These are phyloP conservation scores for Anguilla pacifica DNA, from an alignment of 2,797 vertebrate genomes.

Conservation along the genomic window DNA sequence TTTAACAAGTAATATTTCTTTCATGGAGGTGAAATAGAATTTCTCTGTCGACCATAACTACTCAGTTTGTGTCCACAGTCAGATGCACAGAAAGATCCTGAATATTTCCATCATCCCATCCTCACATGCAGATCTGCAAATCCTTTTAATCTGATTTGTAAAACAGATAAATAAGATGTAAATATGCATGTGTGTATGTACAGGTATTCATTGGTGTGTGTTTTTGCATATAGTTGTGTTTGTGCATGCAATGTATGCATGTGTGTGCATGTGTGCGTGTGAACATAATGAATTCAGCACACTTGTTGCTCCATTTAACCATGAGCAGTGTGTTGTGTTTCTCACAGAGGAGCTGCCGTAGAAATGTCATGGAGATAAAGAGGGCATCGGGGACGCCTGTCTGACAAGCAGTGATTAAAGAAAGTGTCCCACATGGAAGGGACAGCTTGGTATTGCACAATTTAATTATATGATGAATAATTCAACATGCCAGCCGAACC, in stretches of 20 bases:
- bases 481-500: not conserved
- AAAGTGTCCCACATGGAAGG: constrained; percentile 5
- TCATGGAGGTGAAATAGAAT: too few relatives aligned
- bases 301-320: not conserved
- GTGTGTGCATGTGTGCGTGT: not conserved
- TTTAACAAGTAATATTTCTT: too few relatives aligned
- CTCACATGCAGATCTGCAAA: too few relatives aligned
- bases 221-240: not conserved
- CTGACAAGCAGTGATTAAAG: constrained; percentile 17
- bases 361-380: not conserved
- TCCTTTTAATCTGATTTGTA: too few relatives aligned
- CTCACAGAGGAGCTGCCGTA: not conserved
- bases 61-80: too few relatives aligned
- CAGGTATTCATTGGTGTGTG: not conserved
- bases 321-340: not conserved
- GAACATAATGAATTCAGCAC: not conserved
- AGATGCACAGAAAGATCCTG: too few relatives aligned
- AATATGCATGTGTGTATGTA: not conserved
- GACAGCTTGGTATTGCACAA: not conserved
- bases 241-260: not conserved
- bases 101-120: too few relatives aligned
- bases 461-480: constrained; percentile 13
- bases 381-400: not conserved
- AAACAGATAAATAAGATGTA: not conserved
- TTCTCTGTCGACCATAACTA: too few relatives aligned